These are phyloP conservation scores for Mesocricetus auratus DNA, from an alignment of 2,113 vertebrate genomes.

Conservation along the genomic window DNA sequence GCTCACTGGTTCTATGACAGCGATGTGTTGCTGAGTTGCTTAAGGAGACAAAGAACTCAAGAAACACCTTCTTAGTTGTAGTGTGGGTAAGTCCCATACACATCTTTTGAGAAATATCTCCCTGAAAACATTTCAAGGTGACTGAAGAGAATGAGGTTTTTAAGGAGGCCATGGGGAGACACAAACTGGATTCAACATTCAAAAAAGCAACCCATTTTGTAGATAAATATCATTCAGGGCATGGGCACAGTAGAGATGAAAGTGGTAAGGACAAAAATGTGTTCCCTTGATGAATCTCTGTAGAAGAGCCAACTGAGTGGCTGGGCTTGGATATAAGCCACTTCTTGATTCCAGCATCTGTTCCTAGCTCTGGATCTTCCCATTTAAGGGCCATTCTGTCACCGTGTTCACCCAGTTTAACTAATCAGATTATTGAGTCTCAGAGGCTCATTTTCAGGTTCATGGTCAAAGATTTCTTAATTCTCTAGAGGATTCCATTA, in stretches of 20 bases:
- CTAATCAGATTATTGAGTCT: constrained; percentile 81
- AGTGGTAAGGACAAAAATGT: constrained; percentile 63
- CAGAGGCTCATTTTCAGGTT: constrained; percentile 81
- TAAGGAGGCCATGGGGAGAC: background rate
- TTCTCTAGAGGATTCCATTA: constrained; percentile 76
- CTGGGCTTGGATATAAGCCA: constrained; percentile 70
- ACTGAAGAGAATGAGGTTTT: background rate
- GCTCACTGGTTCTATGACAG: background rate
- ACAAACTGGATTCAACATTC: constrained; percentile 19
- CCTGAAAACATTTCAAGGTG: background rate
- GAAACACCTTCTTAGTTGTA: background rate
- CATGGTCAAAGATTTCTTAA: constrained; percentile 79
- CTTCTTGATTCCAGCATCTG: constrained; percentile 74
- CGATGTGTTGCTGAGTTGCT: background rate
- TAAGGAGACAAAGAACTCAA: background rate
- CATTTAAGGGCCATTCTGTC: constrained; percentile 64
- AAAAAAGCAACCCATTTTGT: background rate
- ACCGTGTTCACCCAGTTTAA: constrained; percentile 72
- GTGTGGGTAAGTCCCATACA: background rate
- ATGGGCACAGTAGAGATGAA: constrained; percentile 39
- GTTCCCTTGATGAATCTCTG: constrained; percentile 44
- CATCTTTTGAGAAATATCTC: background rate
- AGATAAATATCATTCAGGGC: constrained; percentile 7
- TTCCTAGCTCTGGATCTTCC: constrained; percentile 64
- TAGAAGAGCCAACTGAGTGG: constrained; percentile 64